Evolutionary conservation across 2,888 invertebrate species (phyloP).

Genomic region (Eucriotettix oculatus): DNA sequence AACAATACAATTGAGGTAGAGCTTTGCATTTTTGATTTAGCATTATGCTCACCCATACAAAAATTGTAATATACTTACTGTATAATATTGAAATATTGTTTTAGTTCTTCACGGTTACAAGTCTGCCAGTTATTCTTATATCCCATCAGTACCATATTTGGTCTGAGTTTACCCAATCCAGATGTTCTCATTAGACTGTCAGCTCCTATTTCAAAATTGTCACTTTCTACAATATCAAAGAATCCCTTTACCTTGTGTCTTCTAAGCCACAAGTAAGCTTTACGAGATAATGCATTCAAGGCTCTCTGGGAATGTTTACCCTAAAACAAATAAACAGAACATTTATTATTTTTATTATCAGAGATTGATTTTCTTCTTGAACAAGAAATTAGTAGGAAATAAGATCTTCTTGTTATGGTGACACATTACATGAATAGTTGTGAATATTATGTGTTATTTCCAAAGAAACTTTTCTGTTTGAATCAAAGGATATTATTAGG

Average conservation of each 20-base stretch:
- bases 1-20: no score
- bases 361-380: not conserved
- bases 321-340: conserved; percentile 9
- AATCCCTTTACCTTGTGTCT: conserved; percentile 42
- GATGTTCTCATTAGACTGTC: conserved; percentile 30
- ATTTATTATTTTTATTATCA: not conserved
- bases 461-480: no score
- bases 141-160: conserved; percentile 38
- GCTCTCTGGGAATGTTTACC: conserved; percentile 20
- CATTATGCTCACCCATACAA: not conserved
- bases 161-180: conserved; percentile 37
- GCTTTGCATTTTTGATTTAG: no score
- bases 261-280: conserved; percentile 57
- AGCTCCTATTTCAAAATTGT: conserved; percentile 23
- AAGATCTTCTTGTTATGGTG: no score
- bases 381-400: no score
- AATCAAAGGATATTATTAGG: no score
- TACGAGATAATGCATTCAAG: conserved; percentile 20
- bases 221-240: conserved; percentile 26
- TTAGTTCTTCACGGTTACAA: conserved; percentile 25
- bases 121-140: conserved; percentile 37
- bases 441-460: no score
- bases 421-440: no score
- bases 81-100: conserved; percentile 38
- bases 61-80: conserved; percentile 25